Evolutionary conservation across 2,888 invertebrate genomes (phyloP).

Genomic region (Melangyna quadrimaculata): DNA sequence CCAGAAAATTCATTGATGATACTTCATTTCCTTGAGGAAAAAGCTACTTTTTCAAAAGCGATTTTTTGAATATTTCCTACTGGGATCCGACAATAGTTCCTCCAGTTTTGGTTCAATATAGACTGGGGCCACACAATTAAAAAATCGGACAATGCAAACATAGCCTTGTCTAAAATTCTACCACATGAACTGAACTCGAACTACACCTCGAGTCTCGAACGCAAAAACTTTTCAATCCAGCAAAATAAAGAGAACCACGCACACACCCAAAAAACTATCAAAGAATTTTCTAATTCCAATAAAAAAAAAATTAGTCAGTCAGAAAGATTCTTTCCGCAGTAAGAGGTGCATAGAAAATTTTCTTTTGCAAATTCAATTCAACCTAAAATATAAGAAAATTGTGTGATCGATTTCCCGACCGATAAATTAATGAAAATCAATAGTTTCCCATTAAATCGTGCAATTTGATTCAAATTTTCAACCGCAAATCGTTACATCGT

Average conservation of each 20-base stretch:
- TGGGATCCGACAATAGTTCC: too few relatives aligned
- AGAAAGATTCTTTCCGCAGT: conserved; percentile 57
- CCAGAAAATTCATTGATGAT: too few relatives aligned
- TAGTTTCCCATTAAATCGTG: background rate
- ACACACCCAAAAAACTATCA: background rate
- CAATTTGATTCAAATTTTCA: background rate
- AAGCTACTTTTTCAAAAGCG: too few relatives aligned
- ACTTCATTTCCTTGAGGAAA: too few relatives aligned
- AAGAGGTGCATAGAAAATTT: conserved; percentile 24
- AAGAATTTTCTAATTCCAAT: conserved; percentile 8
- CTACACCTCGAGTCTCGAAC: background rate
- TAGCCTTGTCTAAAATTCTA: too few relatives aligned
- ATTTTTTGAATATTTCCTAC: too few relatives aligned
- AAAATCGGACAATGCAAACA: too few relatives aligned
- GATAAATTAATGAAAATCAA: conserved; percentile 1
- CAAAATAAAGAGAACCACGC: background rate
- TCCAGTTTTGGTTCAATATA: too few relatives aligned
- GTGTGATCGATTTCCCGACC: background rate
- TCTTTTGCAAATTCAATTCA: conserved; percentile 31
- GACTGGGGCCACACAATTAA: too few relatives aligned
- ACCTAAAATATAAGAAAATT: background rate
- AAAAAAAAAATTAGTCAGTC: conserved; percentile 44
- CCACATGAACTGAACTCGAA: background rate
- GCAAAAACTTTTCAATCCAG: background rate
- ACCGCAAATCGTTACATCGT: background rate